Percentiles rank a stretch among this genome's conserved stretches.
phyloP scores from a whole-genome alignment of 2,888 invertebrate genomes.

The Coronaproctus castanopsis region DNA sequence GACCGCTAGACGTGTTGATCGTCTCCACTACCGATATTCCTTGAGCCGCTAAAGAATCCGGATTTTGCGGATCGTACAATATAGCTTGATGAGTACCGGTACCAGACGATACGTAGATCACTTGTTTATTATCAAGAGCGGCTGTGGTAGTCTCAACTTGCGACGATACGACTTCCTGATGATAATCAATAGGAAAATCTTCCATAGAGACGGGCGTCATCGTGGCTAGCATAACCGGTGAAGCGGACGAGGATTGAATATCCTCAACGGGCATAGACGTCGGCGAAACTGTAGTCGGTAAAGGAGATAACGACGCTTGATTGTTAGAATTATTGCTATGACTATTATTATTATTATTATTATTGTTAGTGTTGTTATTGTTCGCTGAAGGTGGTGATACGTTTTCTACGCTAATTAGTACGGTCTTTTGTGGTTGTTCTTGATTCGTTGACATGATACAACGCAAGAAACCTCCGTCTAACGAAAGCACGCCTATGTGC shows the following conservation, averaged over 20 bases:
- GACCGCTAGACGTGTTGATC: slow-evolving; percentile 24
- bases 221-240: slow-evolving; percentile 57
- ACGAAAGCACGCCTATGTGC: too few species aligned
- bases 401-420: too few species aligned
- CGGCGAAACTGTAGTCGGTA: slow-evolving; percentile 11
- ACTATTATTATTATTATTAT: too few species aligned
- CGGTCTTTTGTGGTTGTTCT: neutral
- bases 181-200: slow-evolving; percentile 19
- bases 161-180: slow-evolving; percentile 14
- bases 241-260: slow-evolving; percentile 21
- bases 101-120: slow-evolving; percentile 20
- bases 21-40: slow-evolving; percentile 16
- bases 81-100: slow-evolving; percentile 14
- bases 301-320: slow-evolving; percentile 8
- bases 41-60: slow-evolving; percentile 11
- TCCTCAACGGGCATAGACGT: slow-evolving; percentile 6
- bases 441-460: neutral
- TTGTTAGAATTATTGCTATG: neutral
- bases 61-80: slow-evolving; percentile 16
- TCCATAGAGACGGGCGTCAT: slow-evolving; percentile 68
- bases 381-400: too few species aligned
- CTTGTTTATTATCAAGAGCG: slow-evolving; percentile 17
- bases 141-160: slow-evolving; percentile 7
- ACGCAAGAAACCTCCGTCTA: too few species aligned
- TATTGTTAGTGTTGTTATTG: too few species aligned